These are phyloP conservation scores for Rostratula benghalensis DNA, from an alignment of 2,113 vertebrate genomes.

Conservation along the genomic window DNA sequence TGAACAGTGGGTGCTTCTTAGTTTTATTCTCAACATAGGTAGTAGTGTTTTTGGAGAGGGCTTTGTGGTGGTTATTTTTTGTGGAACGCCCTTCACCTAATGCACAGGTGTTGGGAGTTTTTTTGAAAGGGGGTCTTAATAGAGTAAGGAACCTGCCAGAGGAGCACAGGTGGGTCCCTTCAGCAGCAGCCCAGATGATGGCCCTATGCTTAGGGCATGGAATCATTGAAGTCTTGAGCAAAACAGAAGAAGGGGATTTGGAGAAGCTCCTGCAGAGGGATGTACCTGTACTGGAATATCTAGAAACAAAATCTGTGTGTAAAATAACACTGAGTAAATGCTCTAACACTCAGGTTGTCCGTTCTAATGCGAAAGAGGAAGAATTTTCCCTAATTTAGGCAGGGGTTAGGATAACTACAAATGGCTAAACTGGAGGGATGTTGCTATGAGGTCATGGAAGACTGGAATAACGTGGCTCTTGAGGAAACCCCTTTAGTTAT, in stretches of 20 bases:
- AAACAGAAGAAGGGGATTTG: neutral
- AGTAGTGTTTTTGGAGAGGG: neutral
- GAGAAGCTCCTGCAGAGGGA: neutral
- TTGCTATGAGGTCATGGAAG: neutral
- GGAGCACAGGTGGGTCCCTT: neutral
- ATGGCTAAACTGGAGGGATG: neutral
- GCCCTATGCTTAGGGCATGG: rapidly evolving
- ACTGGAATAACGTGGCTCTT: neutral
- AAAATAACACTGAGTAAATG: neutral
- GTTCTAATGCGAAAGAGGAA: neutral
- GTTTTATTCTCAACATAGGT: rapidly evolving
- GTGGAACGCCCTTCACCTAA: no score
- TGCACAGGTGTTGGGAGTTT: neutral
- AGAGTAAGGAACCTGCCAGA: neutral
- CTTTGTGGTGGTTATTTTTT: neutral
- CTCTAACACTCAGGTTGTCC: rapidly evolving
- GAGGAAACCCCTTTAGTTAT: neutral
- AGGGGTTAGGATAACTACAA: neutral
- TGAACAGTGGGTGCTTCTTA: neutral
- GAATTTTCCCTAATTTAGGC: neutral
- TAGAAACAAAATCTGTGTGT: neutral
- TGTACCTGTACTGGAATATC: neutral
- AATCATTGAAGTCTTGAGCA: neutral
- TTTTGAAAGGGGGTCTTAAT: neutral
- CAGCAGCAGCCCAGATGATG: rapidly evolving